Conservation (phyloP, 2,797 vertebrate species). For the Tangara arthus region DNA sequence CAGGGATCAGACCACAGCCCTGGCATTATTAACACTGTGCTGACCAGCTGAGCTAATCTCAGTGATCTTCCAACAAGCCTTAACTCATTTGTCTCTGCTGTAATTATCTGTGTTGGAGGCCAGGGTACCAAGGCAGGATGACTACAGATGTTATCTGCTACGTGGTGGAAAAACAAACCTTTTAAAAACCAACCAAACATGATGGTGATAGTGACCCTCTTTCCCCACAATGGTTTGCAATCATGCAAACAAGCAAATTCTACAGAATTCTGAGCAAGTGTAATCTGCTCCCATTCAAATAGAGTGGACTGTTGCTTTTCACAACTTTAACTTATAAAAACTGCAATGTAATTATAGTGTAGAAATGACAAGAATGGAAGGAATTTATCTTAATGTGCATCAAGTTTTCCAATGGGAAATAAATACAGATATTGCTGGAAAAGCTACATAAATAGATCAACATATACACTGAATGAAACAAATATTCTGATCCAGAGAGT, state of each 20-base stretch:
- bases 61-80: background rate
- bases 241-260: conserved; percentile 1
- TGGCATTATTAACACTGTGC: background rate
- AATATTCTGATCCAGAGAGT: background rate
- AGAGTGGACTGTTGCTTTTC: background rate
- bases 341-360: conserved; percentile 13
- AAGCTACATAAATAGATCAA: background rate
- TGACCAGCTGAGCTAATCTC: background rate
- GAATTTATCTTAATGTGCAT: background rate
- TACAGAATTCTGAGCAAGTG: background rate
- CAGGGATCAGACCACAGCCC: background rate
- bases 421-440: background rate
- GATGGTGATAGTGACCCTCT: background rate
- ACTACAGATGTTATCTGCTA: conserved; percentile 7
- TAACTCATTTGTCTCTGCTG: background rate
- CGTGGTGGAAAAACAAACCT: conserved; percentile 6
- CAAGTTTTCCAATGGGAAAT: background rate
- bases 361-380: background rate
- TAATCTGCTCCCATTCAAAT: conserved; percentile 16
- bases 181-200: background rate
- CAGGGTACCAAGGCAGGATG: background rate
- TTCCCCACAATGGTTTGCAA: background rate
- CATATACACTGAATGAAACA: background rate
- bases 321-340: background rate
- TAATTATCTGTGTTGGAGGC: background rate